These are phyloP conservation scores for Carassius auratus DNA, from an alignment of 2,113 vertebrate species.

Conservation along the genomic window DNA sequence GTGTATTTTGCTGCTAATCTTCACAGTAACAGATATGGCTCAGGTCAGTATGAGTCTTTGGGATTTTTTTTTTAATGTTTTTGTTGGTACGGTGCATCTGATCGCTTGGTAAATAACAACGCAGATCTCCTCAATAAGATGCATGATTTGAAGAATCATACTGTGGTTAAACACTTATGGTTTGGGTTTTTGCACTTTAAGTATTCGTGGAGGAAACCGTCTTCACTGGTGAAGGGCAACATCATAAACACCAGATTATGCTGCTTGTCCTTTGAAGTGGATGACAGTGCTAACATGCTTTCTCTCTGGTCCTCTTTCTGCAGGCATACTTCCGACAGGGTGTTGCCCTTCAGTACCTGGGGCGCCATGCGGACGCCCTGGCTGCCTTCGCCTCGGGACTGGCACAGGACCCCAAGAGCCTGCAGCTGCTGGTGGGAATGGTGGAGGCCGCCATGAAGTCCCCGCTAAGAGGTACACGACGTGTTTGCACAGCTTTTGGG, in stretches of 20 bases:
- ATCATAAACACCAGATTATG: neutral
- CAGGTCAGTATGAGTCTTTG: neutral
- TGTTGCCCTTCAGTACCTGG: conserved; percentile 96
- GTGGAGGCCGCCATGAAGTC: conserved; percentile 98
- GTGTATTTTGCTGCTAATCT: neutral
- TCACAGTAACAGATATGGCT: neutral
- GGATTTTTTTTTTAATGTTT: neutral
- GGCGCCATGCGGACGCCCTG: conserved; percentile 95
- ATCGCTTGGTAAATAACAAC: neutral
- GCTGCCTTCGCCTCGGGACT: conserved; percentile 94
- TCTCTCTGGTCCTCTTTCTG: conserved; percentile 13
- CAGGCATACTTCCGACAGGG: conserved; percentile 99
- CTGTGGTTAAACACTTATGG: neutral
- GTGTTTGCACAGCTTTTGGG: neutral
- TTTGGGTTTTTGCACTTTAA: neutral
- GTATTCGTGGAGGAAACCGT: no score
- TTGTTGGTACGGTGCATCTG: neutral
- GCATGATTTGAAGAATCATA: neutral
- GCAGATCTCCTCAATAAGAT: neutral
- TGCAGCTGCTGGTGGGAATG: conserved; percentile 97
- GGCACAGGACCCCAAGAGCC: conserved; percentile 96
- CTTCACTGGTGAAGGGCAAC: no score
- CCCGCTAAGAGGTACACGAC: conserved; percentile 86
- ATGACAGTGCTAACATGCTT: neutral
- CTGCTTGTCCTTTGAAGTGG: neutral